A percentile compares a stretch with the other conserved stretches of the same genome.
phyloP scores from a whole-genome alignment of 2,888 invertebrate species.

The Melinaea marsaeus region DNA sequence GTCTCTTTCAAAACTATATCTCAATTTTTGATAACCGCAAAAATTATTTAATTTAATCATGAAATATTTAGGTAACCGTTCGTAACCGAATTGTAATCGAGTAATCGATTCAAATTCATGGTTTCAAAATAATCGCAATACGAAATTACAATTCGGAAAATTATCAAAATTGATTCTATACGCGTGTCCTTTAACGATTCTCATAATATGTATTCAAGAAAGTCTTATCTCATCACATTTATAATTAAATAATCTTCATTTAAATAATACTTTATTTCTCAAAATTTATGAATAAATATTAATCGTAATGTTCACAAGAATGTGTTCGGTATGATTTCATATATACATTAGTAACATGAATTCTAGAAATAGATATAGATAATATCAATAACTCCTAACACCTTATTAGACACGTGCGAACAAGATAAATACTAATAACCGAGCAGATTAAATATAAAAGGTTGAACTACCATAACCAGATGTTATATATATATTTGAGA shows the following conservation, averaged over 20 bases:
- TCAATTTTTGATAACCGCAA: slow-evolving; percentile 4
- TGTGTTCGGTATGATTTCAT: not conserved
- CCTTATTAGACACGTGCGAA: too few species aligned
- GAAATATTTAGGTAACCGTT: slow-evolving; percentile 5
- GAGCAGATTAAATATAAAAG: too few species aligned
- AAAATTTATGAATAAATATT: not conserved
- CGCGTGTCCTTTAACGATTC: not conserved
- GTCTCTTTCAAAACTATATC: not conserved
- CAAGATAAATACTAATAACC: too few species aligned
- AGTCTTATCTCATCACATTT: too few species aligned
- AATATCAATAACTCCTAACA: too few species aligned
- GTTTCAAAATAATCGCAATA: slow-evolving; percentile 17
- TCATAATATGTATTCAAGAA: not conserved
- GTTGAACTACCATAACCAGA: too few species aligned
- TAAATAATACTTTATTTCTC: too few species aligned
- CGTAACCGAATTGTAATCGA: slow-evolving; percentile 12
- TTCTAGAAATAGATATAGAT: not conserved
- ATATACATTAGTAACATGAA: not conserved
- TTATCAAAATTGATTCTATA: slow-evolving; percentile 12
- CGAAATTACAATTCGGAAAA: slow-evolving; percentile 15
- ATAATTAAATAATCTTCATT: too few species aligned
- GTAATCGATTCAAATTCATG: slow-evolving; percentile 25
- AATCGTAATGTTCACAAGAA: not conserved
- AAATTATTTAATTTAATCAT: slow-evolving; percentile 9
- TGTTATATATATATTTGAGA: too few species aligned